Base-by-base conservation (phyloP, 2,797 vertebrate genomes). In the Geranospiza caerulescens region DNA sequence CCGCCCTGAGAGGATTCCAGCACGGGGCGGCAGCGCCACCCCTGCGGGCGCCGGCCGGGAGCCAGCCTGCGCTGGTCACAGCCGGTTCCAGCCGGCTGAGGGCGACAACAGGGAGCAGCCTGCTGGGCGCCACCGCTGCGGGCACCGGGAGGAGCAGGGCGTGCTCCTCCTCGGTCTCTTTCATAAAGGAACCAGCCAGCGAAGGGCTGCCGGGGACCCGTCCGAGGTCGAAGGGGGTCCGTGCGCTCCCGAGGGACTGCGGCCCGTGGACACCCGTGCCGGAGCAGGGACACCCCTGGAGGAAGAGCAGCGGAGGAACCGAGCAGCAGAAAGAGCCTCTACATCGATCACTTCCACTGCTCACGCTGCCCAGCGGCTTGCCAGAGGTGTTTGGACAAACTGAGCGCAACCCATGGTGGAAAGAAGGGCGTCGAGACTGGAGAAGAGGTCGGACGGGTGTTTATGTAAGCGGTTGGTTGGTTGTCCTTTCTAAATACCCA, bases 91-190 rank as follows among this genome's bases (percentile, higher is more conserved):
- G 47, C 21, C 40, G 22, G 11, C 63, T 9, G 33, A 47, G 27
- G 36, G 40, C 40, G 45, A 4, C 34, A 52, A 8, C 22, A 45
- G 38, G 23, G 22, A 68, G 29, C 13, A 52, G 53, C 22, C 9
- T 1, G 1, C 4, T 11, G 63, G 26, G 33, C 4, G 4, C n/a
- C 45, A 36, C 9, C 1, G 5, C 29, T n/a, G 48, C 1, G 1
- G 45, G 31, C 31, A 29, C 45, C 6, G 47, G 48, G 63, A 58
- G n/a, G 11, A 34, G n/a, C 1, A 2, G 22, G 25, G 42, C 19
- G 3, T 8, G 8, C 23, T 53, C 42, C 52, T 81, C 26, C 60
- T 58, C 5, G 0, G 27, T 15, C 7, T 15, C 3, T 40, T 44
- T 82, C 23, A 33, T 16, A 44, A 66, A 58, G 29, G 21, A 75